phyloP scores from a whole-genome alignment of 1,140 invertebrate genomes.

The Tenebrio molitor region DNA sequence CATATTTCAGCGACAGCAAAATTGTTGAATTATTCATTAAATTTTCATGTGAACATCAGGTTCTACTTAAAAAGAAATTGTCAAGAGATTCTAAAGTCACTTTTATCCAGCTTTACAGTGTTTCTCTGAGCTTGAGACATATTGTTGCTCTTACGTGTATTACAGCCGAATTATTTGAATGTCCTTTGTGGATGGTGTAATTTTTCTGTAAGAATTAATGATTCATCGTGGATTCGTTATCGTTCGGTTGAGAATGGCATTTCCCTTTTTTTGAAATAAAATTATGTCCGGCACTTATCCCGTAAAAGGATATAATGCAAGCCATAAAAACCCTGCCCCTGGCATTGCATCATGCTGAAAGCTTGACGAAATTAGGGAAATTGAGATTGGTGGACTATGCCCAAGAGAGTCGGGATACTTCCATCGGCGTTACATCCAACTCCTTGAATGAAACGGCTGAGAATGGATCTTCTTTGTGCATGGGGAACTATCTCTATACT shows the following conservation, averaged over 20 bases:
- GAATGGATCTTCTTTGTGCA: slow-evolving; percentile 52
- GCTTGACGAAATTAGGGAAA: slow-evolving; percentile 55
- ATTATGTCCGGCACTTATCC: slow-evolving; percentile 25
- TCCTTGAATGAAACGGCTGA: slow-evolving; percentile 46
- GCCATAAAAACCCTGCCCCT: slow-evolving; percentile 23
- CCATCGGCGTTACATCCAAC: slow-evolving; percentile 43
- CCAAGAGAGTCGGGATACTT: slow-evolving; percentile 46
- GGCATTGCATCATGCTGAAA: slow-evolving; percentile 50
- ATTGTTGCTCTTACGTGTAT: no score
- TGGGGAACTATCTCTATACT: slow-evolving; percentile 42
- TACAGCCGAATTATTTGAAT: no score
- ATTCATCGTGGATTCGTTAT: no score
- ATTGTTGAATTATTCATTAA: no score
- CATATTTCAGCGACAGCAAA: no score
- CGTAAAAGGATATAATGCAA: slow-evolving; percentile 35
- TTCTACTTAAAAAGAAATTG: no score
- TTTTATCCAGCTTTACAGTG: no score
- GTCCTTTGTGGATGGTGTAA: no score
- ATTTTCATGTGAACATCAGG: no score
- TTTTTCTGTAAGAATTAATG: not conserved
- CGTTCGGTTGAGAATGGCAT: no score
- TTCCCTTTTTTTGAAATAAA: slow-evolving; percentile 11
- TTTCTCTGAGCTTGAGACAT: no score
- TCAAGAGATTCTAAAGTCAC: no score
- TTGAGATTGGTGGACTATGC: slow-evolving; percentile 55